Evolutionary conservation across 2,888 invertebrate species (phyloP).

Genomic region (Sthenelais limicola): DNA sequence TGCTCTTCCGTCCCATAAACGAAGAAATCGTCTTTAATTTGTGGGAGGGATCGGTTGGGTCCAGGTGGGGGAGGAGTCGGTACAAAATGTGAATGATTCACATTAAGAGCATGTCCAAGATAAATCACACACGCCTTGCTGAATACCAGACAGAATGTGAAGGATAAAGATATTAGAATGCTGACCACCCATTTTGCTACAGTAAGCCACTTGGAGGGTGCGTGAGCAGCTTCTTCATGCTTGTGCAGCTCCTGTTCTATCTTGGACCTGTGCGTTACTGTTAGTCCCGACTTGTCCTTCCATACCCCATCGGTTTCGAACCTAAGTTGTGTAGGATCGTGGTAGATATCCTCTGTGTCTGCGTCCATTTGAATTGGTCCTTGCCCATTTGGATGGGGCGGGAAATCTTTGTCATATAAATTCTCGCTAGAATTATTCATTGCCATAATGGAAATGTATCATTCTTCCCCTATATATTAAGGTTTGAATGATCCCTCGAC

Average conservation of each 20-base stretch:
- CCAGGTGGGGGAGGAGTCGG: background rate
- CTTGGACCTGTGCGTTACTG: background rate
- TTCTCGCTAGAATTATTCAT: too few relatives aligned
- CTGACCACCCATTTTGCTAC: slow-evolving; percentile 17
- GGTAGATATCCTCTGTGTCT: too few relatives aligned
- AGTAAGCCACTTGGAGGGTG: slow-evolving; percentile 13
- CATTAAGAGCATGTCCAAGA: slow-evolving; percentile 1
- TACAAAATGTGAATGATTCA: background rate
- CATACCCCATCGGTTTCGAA: too few relatives aligned
- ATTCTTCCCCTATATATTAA: too few relatives aligned
- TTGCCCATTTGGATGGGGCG: too few relatives aligned
- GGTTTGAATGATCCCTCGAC: too few relatives aligned
- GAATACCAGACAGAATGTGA: slow-evolving; percentile 21
- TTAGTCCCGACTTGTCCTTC: background rate
- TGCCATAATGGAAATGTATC: too few relatives aligned
- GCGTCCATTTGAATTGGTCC: too few relatives aligned
- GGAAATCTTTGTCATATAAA: too few relatives aligned
- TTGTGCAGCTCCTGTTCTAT: slow-evolving; percentile 13
- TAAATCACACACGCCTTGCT: slow-evolving; percentile 11
- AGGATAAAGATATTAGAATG: background rate
- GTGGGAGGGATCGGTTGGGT: background rate
- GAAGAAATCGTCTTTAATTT: too few relatives aligned
- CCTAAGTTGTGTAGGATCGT: too few relatives aligned
- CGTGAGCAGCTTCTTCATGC: slow-evolving; percentile 18
- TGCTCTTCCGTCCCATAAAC: too few relatives aligned